These are phyloP conservation scores for Mormyrus lacerda DNA, from an alignment of 2,113 vertebrate genomes.

Conservation along the genomic window DNA sequence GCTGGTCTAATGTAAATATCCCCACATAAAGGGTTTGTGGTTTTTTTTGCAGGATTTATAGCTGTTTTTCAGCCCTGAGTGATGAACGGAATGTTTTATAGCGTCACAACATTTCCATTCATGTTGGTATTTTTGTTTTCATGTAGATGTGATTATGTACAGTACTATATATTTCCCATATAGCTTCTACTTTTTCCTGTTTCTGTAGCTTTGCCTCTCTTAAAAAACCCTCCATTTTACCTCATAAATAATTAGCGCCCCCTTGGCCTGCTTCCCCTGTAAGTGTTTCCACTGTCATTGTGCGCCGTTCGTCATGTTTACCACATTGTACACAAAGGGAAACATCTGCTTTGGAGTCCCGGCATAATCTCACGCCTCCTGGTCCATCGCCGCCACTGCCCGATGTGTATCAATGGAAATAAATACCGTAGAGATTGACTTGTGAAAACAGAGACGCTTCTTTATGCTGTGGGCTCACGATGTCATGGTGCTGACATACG, in stretches of 20 bases:
- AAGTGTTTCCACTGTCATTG: neutral
- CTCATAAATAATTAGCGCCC: conserved; percentile 4
- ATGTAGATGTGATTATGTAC: neutral
- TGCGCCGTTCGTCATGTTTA: neutral
- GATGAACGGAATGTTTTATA: neutral
- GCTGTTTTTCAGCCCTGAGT: neutral
- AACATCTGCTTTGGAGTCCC: neutral
- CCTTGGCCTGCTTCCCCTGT: neutral
- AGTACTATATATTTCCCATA: neutral
- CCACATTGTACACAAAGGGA: neutral
- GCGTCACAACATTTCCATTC: neutral
- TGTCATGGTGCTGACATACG: conserved; percentile 32
- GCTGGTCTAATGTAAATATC: neutral
- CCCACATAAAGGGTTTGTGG: neutral
- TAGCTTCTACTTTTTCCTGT: neutral
- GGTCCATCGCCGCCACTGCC: neutral
- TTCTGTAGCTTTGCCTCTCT: neutral
- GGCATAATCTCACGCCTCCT: neutral
- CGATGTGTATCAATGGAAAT: too few relatives aligned
- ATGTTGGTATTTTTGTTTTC: neutral
- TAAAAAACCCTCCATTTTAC: neutral
- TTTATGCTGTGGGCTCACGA: conserved; percentile 35
- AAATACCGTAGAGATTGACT: neutral
- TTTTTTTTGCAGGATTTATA: neutral
- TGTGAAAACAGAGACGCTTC: neutral